A percentile compares a stretch with the other conserved stretches of the same genome.
These are phyloP conservation scores for Neomonachus schauinslandi DNA, from an alignment of 2,113 vertebrate genomes.

Conservation along the genomic window DNA sequence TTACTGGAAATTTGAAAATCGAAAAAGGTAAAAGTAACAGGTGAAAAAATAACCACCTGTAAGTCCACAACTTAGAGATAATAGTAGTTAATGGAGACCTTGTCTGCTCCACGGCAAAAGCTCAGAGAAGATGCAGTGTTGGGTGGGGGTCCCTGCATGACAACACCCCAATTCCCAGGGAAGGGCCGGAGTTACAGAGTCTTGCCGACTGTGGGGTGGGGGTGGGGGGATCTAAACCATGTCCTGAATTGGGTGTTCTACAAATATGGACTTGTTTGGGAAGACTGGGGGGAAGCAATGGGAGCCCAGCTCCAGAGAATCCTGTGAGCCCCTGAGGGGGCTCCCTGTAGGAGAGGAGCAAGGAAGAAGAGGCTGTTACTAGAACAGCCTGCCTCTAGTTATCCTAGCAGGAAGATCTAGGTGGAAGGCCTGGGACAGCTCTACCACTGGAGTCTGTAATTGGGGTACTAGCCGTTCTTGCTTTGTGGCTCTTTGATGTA, in stretches of 20 bases:
- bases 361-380: neutral
- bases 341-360: neutral
- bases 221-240: neutral
- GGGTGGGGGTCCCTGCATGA: too few species aligned
- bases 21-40: neutral
- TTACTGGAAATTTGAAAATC: neutral
- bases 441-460: neutral
- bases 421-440: neutral
- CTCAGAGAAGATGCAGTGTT: neutral
- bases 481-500: neutral
- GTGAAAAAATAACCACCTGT: neutral
- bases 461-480: neutral
- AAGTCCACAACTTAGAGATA: neutral
- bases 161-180: neutral
- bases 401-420: neutral
- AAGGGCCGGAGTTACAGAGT: neutral
- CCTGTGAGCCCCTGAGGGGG: neutral
- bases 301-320: neutral
- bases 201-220: neutral
- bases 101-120: neutral
- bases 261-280: neutral
- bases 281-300: neutral
- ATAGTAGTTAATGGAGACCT: neutral
- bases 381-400: too few species aligned
- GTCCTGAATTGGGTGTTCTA: neutral